Evolutionary conservation across 1,140 invertebrate genomes (phyloP), one percentile per base, ranked within the genome.

Genomic region (Choristoneura fumiferana): DNA sequence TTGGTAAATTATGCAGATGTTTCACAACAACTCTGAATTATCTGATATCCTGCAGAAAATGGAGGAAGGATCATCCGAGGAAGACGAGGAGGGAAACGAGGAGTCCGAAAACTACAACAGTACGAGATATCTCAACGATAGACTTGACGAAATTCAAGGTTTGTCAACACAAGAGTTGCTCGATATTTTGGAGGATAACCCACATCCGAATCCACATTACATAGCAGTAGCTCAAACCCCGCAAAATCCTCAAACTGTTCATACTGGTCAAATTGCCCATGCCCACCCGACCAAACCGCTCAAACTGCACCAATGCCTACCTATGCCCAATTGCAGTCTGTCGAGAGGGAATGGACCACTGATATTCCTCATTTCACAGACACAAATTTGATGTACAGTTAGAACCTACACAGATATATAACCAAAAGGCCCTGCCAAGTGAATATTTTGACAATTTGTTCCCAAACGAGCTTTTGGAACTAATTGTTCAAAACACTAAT

Each of bases 391-490:
- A 5, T 34, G 4, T 34, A 34, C 4, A 36, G 35, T 15, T 60
- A 38, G 40, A 65, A 60, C 29, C 40, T 45, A 61, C 54, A 40
- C 54, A 60, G 54, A 4, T 18, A 54, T 57, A 65, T 52, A 57
- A 29, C 14, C 36, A 65, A 12, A 54, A 52, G 40, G 56, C 54
- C 18, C 18, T 13, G 12, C 57, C 60, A 4, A 52, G 59, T 52
- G 29, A 60, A 9, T 60, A 62, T 62, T 66, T 66, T 13, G 54
- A 36, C 18, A 53, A 63, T 33, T 37, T 63, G 8, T 66, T 66
- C 43, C 59, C 60, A 53, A 53, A 66, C 5, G 53, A 62, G 35
- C 10, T 66, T 12, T 40, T 66, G 56, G 9, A 52, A 40, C 18
- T 62, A 14, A 66, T 66, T 10, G 54, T 53, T 10, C 1, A 45